Base-by-base conservation (phyloP, 1,140 invertebrate species). In the Zaprionus capensis region DNA sequence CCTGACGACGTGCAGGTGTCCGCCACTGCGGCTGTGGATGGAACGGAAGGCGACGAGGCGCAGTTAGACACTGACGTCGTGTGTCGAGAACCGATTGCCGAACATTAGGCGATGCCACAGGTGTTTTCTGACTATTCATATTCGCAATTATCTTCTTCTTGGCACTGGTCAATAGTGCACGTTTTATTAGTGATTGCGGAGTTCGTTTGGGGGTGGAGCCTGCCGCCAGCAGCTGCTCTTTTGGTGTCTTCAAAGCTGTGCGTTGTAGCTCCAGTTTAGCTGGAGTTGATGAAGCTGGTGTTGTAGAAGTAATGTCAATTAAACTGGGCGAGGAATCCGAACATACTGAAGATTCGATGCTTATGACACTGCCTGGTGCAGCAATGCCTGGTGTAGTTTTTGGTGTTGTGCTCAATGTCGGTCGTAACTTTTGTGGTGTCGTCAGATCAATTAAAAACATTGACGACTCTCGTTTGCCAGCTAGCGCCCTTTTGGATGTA, bases 381-480 rank as follows among this genome's bases (percentile, higher is more conserved):
- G 11, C 38, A 63, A 65, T 78, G 4, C 64, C 53, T 5, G 81
- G 71, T 5, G 85, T 71, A 1, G 76, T 75, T 20, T 69, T 85
- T n/a, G 46, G 49, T 0, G 80, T 74, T 1, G 14, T 36, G 12
- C 65, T 17, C 12, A 74, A 26, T 44, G 28, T 71, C 1, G 76
- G 72, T 9, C 78, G 72, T 4, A 88, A 56, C 22, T 63, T 77
- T n/a, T 74, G 78, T 2, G 91, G 91, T 7, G 91, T 92, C n/a
- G 91, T 92, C 28, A 92, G 58, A 63, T 92, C 91, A 22, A 92
- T 78, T 15, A 92, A 20, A 81, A 68, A 79, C 91, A 92, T 92
- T 5, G 91, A 91, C 1, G 86, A 77, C 41, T 67, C 71, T 22
- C 67, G 75, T 34, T 61, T 71, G 46, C 24, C 53, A 17, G 59